Evolutionary conservation across 2,113 vertebrate species (phyloP).

Genomic region (Brachirus orientalis): DNA sequence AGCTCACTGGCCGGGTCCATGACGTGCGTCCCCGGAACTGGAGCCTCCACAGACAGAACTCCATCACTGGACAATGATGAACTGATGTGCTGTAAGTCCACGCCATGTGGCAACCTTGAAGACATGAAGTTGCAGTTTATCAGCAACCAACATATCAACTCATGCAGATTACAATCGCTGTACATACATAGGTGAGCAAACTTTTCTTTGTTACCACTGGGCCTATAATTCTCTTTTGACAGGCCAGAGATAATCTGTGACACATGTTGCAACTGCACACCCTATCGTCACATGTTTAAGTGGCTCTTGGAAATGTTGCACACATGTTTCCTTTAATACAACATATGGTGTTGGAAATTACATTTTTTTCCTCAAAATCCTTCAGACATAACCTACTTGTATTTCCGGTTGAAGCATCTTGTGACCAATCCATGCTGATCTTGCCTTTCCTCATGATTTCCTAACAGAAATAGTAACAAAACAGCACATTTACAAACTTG

Average conservation of each 20-base stretch:
- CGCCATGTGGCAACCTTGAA: slow-evolving; percentile 73
- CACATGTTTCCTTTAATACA: too few relatives aligned
- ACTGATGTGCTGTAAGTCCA: slow-evolving; percentile 71
- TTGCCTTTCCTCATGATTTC: slow-evolving; percentile 77
- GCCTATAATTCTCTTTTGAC: background rate
- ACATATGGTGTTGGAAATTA: too few relatives aligned
- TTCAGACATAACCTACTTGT: slow-evolving; percentile 68
- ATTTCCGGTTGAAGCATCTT: slow-evolving; percentile 79
- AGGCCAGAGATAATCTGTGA: background rate
- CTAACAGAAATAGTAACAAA: slow-evolving; percentile 37
- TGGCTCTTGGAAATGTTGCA: too few relatives aligned
- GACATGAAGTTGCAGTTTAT: background rate
- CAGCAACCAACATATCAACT: background rate
- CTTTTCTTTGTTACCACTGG: background rate
- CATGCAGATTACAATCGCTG: background rate
- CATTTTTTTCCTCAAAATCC: too few relatives aligned
- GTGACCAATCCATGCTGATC: slow-evolving; percentile 76
- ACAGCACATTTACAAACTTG: background rate
- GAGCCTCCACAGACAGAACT: slow-evolving; percentile 73
- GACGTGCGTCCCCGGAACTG: slow-evolving; percentile 28
- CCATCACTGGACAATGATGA: slow-evolving; percentile 74
- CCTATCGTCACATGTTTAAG: background rate
- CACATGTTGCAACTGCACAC: background rate
- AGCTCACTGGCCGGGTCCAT: slow-evolving; percentile 49
- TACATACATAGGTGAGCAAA: background rate